A percentile compares a stretch with the other conserved stretches of the same genome.
Conservation (phyloP, 2,113 vertebrate species). For the Todiramphus saurophagus region DNA sequence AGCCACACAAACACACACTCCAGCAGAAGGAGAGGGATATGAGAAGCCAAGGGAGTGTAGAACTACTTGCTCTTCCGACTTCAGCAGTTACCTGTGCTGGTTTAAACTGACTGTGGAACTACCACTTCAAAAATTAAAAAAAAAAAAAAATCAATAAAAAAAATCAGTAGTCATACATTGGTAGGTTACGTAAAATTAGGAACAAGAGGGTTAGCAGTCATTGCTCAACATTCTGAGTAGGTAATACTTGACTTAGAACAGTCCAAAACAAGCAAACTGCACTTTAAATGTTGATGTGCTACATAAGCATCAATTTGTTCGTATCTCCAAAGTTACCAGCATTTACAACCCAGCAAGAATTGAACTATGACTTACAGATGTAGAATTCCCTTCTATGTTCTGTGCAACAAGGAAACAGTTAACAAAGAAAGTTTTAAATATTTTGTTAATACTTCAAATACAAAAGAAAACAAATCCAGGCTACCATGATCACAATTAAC, state of each 20-base stretch:
- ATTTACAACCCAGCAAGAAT: neutral
- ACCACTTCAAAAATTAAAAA: too few relatives aligned
- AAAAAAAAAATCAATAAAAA: neutral
- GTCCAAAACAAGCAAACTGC: neutral
- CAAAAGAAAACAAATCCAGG: neutral
- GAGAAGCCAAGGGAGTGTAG: accelerated
- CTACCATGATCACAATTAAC: neutral
- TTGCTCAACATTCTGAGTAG: neutral
- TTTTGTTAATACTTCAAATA: neutral
- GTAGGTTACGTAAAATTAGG: neutral
- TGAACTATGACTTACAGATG: neutral
- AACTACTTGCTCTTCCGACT: neutral
- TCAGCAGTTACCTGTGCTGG: neutral
- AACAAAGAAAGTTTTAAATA: neutral
- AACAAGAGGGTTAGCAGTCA: neutral
- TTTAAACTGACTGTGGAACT: neutral
- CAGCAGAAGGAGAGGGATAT: neutral
- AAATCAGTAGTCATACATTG: neutral
- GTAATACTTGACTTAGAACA: neutral
- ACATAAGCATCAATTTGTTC: neutral
- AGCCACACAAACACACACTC: neutral
- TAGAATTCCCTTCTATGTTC: neutral
- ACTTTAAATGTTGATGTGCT: neutral
- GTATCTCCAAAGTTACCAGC: neutral
- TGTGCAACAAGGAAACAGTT: neutral